Conservation (phyloP, 2,113 vertebrate species). For the Sinocyclocheilus grahami region DNA sequence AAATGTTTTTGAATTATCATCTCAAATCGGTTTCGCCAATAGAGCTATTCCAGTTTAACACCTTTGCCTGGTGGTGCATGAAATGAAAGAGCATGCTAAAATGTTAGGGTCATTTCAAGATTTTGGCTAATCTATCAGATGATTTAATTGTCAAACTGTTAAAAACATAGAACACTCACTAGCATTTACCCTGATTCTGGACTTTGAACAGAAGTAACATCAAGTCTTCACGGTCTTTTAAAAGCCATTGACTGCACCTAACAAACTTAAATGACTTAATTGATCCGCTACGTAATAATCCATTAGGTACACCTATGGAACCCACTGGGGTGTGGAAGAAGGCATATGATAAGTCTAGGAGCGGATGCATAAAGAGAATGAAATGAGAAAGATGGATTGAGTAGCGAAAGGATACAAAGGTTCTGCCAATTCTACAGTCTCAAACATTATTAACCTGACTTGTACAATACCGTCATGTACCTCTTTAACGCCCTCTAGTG, state of each 20-base stretch:
- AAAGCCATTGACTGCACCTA: slow-evolving; percentile 69
- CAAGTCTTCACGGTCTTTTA: slow-evolving; percentile 38
- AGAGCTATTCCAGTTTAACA: background rate
- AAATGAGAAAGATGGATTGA: slow-evolving; percentile 24
- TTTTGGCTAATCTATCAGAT: background rate
- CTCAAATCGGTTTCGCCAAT: background rate
- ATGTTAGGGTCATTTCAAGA: background rate
- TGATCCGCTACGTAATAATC: slow-evolving; percentile 79
- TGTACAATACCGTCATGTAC: background rate
- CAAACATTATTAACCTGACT: slow-evolving; percentile 24
- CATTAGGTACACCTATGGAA: slow-evolving; percentile 76
- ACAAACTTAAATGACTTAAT: slow-evolving; percentile 79
- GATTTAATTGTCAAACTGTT: background rate
- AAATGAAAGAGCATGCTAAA: background rate
- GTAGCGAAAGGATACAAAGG: slow-evolving; percentile 28
- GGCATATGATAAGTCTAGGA: slow-evolving; percentile 17
- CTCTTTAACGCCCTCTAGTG: slow-evolving; percentile 77
- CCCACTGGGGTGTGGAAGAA: slow-evolving; percentile 59
- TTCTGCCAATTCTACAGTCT: slow-evolving; percentile 26
- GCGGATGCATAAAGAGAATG: background rate
- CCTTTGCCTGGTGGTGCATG: background rate
- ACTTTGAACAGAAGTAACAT: background rate
- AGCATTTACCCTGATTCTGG: background rate
- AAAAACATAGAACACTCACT: background rate
- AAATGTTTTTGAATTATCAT: background rate